Conservation (phyloP, 2,113 vertebrate species). For the Vanacampus margaritifer region DNA sequence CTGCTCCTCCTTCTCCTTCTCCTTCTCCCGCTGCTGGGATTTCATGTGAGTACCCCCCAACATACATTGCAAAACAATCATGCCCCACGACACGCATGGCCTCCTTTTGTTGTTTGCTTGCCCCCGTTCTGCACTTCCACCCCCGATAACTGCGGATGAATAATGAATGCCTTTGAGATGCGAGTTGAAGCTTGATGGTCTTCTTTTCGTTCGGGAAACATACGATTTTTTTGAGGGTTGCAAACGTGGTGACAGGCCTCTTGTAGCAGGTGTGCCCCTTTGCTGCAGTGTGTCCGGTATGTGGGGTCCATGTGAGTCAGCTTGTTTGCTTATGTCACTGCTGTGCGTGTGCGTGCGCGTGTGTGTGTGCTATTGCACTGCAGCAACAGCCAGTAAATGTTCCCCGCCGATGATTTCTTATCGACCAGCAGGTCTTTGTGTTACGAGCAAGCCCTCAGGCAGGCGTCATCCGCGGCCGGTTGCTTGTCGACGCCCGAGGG, state of each 20-base stretch:
- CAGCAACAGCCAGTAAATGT: constrained; percentile 26
- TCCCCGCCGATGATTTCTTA: neutral
- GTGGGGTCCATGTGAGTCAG: constrained; percentile 3
- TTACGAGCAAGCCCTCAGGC: neutral
- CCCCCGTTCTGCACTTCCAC: neutral
- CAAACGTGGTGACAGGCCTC: constrained; percentile 15
- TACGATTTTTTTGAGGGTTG: neutral
- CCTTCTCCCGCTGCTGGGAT: constrained; percentile 30
- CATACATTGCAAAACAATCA: neutral
- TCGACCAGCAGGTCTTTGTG: neutral
- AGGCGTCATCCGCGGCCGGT: constrained; percentile 30
- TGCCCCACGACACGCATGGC: neutral
- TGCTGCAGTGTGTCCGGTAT: constrained; percentile 59
- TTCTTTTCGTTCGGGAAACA: neutral
- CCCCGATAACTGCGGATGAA: constrained; percentile 35
- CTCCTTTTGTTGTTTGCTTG: neutral
- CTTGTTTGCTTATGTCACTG: constrained; percentile 22
- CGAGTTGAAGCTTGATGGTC: neutral
- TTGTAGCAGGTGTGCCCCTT: constrained; percentile 65
- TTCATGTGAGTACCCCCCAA: constrained; percentile 66
- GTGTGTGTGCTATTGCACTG: constrained; percentile 34
- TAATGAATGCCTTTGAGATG: constrained; percentile 47
- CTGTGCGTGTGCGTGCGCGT: constrained; percentile 47
- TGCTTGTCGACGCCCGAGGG: constrained; percentile 38
- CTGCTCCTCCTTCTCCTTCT: constrained; percentile 14